Conservation (phyloP, 2,113 vertebrate genomes). For the Myrmophylax atrothorax region DNA sequence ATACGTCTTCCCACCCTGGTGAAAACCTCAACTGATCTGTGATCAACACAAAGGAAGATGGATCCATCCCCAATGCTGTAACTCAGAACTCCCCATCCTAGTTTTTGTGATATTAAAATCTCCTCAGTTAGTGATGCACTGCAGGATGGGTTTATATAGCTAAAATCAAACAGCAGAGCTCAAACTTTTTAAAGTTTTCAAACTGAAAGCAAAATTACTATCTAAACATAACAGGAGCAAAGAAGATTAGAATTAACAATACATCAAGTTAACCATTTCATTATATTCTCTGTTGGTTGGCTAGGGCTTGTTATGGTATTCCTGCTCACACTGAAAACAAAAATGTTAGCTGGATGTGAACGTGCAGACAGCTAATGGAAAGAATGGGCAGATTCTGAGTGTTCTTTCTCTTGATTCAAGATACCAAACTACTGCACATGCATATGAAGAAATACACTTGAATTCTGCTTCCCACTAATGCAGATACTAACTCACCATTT, state of each 20-base stretch:
- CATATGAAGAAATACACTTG: constrained; percentile 26
- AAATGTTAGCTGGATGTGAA: background rate
- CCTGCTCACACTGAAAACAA: background rate
- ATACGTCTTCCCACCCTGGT: background rate
- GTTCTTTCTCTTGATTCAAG: background rate
- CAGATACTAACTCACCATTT: constrained; percentile 53
- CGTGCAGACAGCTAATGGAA: background rate
- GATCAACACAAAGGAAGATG: fast-evolving
- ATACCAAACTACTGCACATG: background rate
- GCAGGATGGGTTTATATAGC: background rate
- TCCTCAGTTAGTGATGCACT: background rate
- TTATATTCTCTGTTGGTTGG: background rate
- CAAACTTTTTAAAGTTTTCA: background rate
- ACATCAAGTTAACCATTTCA: background rate
- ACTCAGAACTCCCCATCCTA: background rate
- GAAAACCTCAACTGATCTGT: background rate
- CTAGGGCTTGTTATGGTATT: background rate
- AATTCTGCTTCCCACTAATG: constrained; percentile 71
- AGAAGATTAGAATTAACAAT: constrained; percentile 29
- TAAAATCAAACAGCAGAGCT: background rate
- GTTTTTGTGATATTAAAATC: background rate
- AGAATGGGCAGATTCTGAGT: background rate
- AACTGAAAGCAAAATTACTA: background rate
- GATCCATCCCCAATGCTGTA: background rate
- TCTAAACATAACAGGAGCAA: constrained; percentile 10